Percentiles rank a stretch among this genome's conserved stretches.
These are phyloP conservation scores for Subacronicta megacephala DNA, from an alignment of 2,888 invertebrate genomes.

Conservation along the genomic window DNA sequence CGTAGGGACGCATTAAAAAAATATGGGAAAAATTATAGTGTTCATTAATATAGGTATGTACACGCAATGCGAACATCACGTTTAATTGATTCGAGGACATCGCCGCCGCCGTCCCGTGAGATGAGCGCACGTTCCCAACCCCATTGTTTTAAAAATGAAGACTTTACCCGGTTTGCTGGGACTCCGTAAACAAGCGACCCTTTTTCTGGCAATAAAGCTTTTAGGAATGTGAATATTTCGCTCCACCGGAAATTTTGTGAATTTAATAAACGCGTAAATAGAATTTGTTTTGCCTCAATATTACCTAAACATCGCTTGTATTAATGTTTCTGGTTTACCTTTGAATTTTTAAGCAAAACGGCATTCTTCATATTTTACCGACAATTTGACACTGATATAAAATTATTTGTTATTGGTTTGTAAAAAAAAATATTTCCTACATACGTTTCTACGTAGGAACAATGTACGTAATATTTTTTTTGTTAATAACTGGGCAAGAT, in stretches of 20 bases:
- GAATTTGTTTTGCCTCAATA: constrained; percentile 42
- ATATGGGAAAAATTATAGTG: too few species aligned
- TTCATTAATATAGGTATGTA: too few species aligned
- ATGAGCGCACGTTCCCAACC: constrained; percentile 58
- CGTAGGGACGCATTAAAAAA: too few species aligned
- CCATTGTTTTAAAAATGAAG: constrained; percentile 74
- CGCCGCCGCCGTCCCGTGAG: constrained; percentile 49
- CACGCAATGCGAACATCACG: constrained; percentile 40
- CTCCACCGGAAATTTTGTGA: constrained; percentile 62
- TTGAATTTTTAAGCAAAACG: constrained; percentile 11
- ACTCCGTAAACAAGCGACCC: constrained; percentile 68
- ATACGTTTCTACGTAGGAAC: too few species aligned
- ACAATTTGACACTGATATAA: too few species aligned
- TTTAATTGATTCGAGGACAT: constrained; percentile 72
- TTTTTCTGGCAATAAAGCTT: constrained; percentile 72
- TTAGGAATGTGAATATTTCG: constrained; percentile 70
- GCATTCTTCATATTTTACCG: too few species aligned
- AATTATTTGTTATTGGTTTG: too few species aligned
- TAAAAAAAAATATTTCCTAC: too few species aligned
- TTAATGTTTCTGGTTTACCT: constrained; percentile 19
- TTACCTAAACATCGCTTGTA: constrained; percentile 28
- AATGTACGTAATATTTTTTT: too few species aligned
- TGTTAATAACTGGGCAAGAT: too few species aligned
- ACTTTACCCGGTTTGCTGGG: constrained; percentile 58
- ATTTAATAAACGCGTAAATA: constrained; percentile 65